Evolutionary conservation across 2,113 vertebrate genomes (phyloP).

Genomic region (Oreotrochilus melanogaster): DNA sequence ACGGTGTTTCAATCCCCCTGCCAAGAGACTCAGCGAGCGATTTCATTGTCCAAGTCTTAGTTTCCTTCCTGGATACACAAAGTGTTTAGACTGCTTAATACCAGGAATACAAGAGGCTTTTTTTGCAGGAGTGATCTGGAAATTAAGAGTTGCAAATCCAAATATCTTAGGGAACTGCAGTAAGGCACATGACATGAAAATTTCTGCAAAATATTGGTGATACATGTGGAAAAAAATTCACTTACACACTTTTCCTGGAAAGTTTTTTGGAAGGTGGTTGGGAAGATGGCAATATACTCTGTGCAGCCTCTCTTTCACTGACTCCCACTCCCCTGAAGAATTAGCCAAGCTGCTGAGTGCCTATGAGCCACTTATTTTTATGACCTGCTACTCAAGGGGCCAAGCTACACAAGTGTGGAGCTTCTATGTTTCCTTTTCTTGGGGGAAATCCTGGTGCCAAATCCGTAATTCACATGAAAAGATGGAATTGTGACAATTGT

Average conservation of each 20-base stretch:
- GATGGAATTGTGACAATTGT: neutral
- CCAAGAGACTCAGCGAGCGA: too few relatives aligned
- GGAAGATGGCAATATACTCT: neutral
- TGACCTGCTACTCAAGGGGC: neutral
- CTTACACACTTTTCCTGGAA: neutral
- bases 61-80: neutral
- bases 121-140: neutral
- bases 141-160: neutral
- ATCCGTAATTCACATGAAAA: neutral
- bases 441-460: neutral
- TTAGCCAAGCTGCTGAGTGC: neutral
- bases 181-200: neutral
- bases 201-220: neutral
- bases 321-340: neutral
- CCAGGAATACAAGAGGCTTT: neutral
- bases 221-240: neutral
- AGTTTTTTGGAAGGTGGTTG: neutral
- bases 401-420: neutral
- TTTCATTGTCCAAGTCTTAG: neutral
- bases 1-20: too few relatives aligned
- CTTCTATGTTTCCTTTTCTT: neutral
- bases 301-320: neutral
- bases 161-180: neutral
- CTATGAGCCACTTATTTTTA: neutral
- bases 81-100: neutral